These are phyloP conservation scores for Chelon auratus DNA, from an alignment of 2,797 vertebrate genomes.

Conservation along the genomic window DNA sequence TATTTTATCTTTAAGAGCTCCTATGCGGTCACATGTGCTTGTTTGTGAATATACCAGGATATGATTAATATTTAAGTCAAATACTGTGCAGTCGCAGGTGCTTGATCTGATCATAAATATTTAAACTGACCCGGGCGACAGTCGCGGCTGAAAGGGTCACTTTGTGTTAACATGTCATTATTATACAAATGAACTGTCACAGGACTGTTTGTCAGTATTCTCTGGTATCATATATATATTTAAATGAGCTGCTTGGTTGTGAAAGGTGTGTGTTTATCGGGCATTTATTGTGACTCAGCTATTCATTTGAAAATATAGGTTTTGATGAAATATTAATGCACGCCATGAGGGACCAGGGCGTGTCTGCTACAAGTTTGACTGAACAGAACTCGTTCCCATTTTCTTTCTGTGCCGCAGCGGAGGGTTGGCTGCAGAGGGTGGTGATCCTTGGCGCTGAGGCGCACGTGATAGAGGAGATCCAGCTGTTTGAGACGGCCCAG, in stretches of 20 bases:
- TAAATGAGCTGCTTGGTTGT: constrained; percentile 26
- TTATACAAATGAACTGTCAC: constrained; percentile 34
- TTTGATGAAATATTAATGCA: constrained; percentile 36
- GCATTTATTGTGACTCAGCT: neutral
- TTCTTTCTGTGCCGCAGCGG: constrained; percentile 77
- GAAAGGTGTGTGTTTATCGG: constrained; percentile 22
- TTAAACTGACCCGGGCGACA: constrained; percentile 31
- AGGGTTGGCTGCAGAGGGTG: constrained; percentile 94
- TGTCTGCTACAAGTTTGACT: constrained; percentile 6
- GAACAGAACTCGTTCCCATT: constrained; percentile 26
- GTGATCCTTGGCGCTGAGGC: constrained; percentile 85
- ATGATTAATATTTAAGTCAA: constrained; percentile 51
- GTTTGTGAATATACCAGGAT: constrained; percentile 37
- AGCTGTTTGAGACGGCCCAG: constrained; percentile 90
- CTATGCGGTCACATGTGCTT: constrained; percentile 34
- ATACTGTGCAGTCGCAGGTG: constrained; percentile 29
- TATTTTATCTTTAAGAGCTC: constrained; percentile 34
- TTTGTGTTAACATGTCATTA: constrained; percentile 23
- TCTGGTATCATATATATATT: constrained; percentile 22
- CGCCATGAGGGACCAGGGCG: neutral
- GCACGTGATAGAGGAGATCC: constrained; percentile 95
- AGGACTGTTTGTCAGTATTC: constrained; percentile 22
- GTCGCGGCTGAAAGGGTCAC: constrained; percentile 21
- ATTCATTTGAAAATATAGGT: constrained; percentile 29
- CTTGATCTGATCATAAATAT: constrained; percentile 55